Evolutionary conservation across 2,888 invertebrate genomes (phyloP).

Genomic region (Sipunculus nudus): DNA sequence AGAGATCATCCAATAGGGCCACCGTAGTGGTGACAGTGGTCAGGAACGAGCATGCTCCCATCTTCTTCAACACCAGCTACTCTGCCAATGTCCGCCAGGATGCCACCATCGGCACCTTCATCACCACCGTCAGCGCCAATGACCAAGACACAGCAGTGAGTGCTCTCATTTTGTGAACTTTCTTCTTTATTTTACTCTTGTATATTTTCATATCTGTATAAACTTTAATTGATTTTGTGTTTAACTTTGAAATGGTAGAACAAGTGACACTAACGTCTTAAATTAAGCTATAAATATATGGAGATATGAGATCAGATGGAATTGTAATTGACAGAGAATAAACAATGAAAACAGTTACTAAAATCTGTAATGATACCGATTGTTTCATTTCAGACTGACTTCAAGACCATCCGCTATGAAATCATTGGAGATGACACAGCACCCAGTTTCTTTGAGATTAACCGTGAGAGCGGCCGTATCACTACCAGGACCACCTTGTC

Average conservation of each 20-base stretch:
- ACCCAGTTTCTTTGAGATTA: constrained; percentile 46
- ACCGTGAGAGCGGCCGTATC: constrained; percentile 33
- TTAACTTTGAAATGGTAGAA: too few relatives aligned
- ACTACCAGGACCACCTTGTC: constrained; percentile 38
- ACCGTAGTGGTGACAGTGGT: constrained; percentile 48
- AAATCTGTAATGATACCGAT: too few relatives aligned
- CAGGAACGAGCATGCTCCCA: constrained; percentile 49
- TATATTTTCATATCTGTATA: too few relatives aligned
- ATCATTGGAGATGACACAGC: constrained; percentile 55
- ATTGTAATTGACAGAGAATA: too few relatives aligned
- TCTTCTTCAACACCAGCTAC: constrained; percentile 41
- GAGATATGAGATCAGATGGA: too few relatives aligned
- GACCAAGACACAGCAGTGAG: constrained; percentile 54
- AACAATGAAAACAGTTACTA: too few relatives aligned
- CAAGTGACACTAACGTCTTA: too few relatives aligned
- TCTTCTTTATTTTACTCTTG: too few relatives aligned
- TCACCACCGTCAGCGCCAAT: constrained; percentile 43
- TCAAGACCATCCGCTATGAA: constrained; percentile 32
- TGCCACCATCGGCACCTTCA: constrained; percentile 16
- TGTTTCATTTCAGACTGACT: constrained; percentile 33
- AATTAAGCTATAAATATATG: too few relatives aligned
- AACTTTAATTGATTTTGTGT: too few relatives aligned
- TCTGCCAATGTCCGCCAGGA: constrained; percentile 19
- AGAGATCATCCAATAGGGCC: constrained; percentile 23
- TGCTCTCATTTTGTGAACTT: too few relatives aligned